phyloP scores from a whole-genome alignment of 2,888 invertebrate genomes.

The Eupeodes luniger region DNA sequence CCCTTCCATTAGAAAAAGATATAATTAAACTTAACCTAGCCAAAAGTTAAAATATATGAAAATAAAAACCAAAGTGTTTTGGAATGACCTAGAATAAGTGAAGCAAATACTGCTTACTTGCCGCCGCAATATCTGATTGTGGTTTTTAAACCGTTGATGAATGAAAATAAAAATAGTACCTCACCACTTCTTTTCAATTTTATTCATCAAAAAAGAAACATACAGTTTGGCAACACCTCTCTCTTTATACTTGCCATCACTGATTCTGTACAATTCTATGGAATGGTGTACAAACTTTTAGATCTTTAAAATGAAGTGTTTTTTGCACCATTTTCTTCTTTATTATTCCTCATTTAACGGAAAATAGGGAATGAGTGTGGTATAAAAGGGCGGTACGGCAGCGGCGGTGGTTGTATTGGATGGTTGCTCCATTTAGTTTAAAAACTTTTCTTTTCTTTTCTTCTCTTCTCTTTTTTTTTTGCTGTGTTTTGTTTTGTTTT shows the following conservation, averaged over 20 bases:
- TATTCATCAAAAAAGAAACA: neutral
- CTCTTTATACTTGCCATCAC: neutral
- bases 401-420: constrained; percentile 30
- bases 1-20: too few relatives aligned
- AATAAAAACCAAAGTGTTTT: too few relatives aligned
- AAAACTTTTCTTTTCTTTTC: constrained; percentile 3
- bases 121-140: too few relatives aligned
- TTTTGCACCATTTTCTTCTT: constrained; percentile 54
- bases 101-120: too few relatives aligned
- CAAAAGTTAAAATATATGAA: too few relatives aligned
- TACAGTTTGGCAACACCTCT: constrained; percentile 25
- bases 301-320: constrained; percentile 46
- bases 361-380: neutral
- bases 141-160: too few relatives aligned
- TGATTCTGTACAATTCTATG: constrained; percentile 1
- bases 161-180: too few relatives aligned
- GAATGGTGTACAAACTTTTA: constrained; percentile 51
- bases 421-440: constrained; percentile 64
- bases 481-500: too few relatives aligned
- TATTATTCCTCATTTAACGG: constrained; percentile 43
- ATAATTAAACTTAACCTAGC: too few relatives aligned
- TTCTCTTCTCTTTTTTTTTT: neutral
- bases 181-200: too few relatives aligned
- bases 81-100: too few relatives aligned
- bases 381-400: neutral